These are phyloP conservation scores for Onychorhynchus coronatus DNA, from an alignment of 2,113 vertebrate species.

Conservation along the genomic window DNA sequence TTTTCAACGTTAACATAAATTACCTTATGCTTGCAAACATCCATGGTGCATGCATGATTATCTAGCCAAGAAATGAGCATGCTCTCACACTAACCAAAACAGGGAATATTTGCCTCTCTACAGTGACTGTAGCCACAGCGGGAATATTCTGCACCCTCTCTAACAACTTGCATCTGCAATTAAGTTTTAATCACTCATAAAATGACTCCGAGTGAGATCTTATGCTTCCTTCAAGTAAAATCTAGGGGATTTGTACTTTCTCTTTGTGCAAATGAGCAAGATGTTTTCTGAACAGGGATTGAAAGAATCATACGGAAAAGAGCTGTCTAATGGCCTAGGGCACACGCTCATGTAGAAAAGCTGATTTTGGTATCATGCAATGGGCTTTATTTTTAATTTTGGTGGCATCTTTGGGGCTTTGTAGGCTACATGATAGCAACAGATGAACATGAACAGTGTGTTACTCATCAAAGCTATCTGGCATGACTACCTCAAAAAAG, in stretches of 20 bases:
- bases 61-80: background rate
- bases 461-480: constrained; percentile 49
- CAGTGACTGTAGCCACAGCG: background rate
- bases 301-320: background rate
- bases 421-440: background rate
- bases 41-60: background rate
- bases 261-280: background rate
- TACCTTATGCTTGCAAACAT: background rate
- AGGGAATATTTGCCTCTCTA: background rate
- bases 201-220: background rate
- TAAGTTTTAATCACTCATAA: background rate
- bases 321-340: background rate
- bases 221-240: background rate
- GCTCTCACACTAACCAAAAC: background rate
- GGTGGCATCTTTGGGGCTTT: background rate
- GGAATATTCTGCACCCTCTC: background rate
- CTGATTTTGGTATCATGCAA: background rate
- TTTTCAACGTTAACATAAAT: background rate
- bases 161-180: background rate
- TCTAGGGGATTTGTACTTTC: background rate
- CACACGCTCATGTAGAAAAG: background rate
- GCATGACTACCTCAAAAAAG: background rate
- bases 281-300: background rate
- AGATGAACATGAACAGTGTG: background rate
- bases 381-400: background rate